Base-by-base conservation (phyloP, 2,113 vertebrate genomes). In the Passer domesticus region DNA sequence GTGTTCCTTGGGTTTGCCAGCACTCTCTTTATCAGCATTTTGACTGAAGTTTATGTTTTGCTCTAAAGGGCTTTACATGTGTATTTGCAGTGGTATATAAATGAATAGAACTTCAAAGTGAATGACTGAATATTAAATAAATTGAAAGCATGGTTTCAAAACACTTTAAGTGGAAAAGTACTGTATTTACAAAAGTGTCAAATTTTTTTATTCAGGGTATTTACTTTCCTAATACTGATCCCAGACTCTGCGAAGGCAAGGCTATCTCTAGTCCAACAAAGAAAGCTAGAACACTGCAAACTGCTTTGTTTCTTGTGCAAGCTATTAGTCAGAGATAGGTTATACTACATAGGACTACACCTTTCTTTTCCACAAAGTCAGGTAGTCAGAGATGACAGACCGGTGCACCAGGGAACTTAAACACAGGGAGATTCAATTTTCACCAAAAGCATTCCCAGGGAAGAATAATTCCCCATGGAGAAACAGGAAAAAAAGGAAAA, bases 1-100 rank as follows among this genome's bases (percentile, higher is more conserved):
- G 6, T 62, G 43, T 47, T 96, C 25, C 43, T 73, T 80, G 44
- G 4, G 21, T 73, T 87, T 80, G 28, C 43, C 52, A 59, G 50
- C 39, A 35, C 13, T 69, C 27, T 87, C 21, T 19, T 72, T 64
- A 53, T 35, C 27, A 59, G 22, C 39, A 77, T 86, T 90, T 58
- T 85, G 27, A 74, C 59, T 89, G 63, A 80, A 91, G 63, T 77
- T 77, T 83, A 59, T 77, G 8, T 79, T 73, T 94, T 91, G 33
- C 53, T 82, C 37, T 47, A 82, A 89, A 89, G n/a, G 28, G 12
- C 24, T 85, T 87, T 90, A 76, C 50, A 83, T 39, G 39, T 85
- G 80, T 88, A 46, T 81, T 92, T 93, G 68, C 86, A 92, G 43
- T 33, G 27, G 30, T 83, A 59, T 88, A 85, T n/a, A 87, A 94